These are phyloP conservation scores for Pseudochromis fuscus DNA, from an alignment of 2,797 vertebrate genomes.

Conservation along the genomic window DNA sequence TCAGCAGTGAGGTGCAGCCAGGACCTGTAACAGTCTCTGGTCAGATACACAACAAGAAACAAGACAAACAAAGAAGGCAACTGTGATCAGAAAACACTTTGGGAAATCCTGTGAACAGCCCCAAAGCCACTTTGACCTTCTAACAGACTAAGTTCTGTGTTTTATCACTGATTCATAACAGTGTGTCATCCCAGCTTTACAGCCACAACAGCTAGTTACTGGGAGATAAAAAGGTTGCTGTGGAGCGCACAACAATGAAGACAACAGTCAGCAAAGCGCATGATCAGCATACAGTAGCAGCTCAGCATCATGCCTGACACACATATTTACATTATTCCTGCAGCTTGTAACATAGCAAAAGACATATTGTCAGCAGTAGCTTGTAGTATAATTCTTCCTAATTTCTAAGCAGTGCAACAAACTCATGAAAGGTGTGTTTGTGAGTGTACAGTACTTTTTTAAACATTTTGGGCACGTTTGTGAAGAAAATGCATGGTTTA, in stretches of 20 bases:
- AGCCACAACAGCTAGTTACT: neutral
- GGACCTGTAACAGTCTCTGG: neutral
- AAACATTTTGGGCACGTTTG: neutral
- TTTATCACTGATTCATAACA: constrained; percentile 25
- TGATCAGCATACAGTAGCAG: neutral
- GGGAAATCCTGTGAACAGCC: constrained; percentile 42
- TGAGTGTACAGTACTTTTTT: neutral
- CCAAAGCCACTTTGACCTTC: constrained; percentile 19
- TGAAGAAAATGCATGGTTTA: neutral
- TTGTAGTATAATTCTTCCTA: too few species aligned
- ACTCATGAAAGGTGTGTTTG: neutral
- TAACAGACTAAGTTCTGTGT: constrained; percentile 1
- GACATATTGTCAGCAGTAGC: too few species aligned
- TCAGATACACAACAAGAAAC: constrained; percentile 25
- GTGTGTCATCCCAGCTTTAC: constrained; percentile 3
- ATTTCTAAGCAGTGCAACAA: too few species aligned
- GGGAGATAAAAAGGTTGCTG: neutral
- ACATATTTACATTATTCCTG: neutral
- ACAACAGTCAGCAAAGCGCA: constrained; percentile 5
- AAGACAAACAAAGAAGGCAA: constrained; percentile 24
- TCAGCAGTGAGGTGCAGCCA: constrained; percentile 7
- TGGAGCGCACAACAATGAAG: neutral
- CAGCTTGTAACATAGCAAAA: neutral
- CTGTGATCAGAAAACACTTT: constrained; percentile 39
- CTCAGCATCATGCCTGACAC: neutral